Base-by-base conservation (phyloP, 2,888 invertebrate species). In the Andrena hattorfiana region DNA sequence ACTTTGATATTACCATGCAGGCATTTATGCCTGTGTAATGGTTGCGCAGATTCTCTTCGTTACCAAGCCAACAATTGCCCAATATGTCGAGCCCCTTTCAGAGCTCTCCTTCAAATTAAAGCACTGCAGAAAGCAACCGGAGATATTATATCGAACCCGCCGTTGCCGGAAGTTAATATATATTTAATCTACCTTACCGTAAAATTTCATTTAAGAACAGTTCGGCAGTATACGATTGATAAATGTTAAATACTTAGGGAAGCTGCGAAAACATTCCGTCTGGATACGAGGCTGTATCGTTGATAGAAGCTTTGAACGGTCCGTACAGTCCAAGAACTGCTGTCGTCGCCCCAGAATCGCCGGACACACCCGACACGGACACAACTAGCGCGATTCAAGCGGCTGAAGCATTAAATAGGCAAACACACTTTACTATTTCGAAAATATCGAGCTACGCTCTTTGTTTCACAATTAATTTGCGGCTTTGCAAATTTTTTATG, bases 31-130 rank as follows among this genome's bases (percentile, higher is more conserved):
- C 95, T 99, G 84, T 99, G 99, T 94, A 98, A 99, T 94, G 97
- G 97, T 0, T 99, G 99, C 94, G 99, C 99, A 0, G 99, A 99
- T 94, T 99, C 99, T 0, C 95, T 99, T 81, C 96, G 99, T 85
- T 99, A 99, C 93, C 98, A 98, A 95, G 98, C 99, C 32, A 99
- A 98, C 95, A 99, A 99, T 94, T 99, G 99, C 91, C 99, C 99
- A 7, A 99, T 99, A 89, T 99, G 99, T 94, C 96, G 99, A 83
- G 98, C 99, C n/a, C 99, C 99, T 10, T 99, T 99, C 94, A 95
- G 99, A 84, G 99, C 99, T 0, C 95, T 99, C 69, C 95, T 99
- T 77, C 99, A 99, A 95, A 98, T 99, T 70, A 96, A 98, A 83
- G 99, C 99, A 30, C 95, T 99, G 89, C 98, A 98, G 94, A 97